Evolutionary conservation across 2,113 vertebrate genomes (phyloP).

Genomic region (Parus major): DNA sequence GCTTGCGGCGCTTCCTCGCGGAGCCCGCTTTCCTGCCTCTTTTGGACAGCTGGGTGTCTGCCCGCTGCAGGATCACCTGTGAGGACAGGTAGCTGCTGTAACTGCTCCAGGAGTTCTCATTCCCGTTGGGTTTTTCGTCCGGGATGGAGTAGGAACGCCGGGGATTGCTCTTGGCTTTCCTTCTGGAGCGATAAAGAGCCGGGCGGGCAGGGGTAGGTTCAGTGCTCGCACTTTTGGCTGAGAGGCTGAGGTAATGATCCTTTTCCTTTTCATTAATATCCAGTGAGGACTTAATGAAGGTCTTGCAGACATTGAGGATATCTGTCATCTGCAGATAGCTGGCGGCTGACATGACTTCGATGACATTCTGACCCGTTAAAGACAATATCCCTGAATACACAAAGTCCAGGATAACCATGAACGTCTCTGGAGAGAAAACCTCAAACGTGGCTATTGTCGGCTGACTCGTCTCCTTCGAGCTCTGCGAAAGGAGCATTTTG

Average conservation of each 20-base stretch:
- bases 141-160: slow-evolving; percentile 29
- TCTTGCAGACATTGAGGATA: slow-evolving; percentile 93
- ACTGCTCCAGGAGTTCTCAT: slow-evolving; percentile 64
- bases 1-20: slow-evolving; percentile 52
- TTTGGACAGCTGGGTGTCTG: slow-evolving; percentile 26
- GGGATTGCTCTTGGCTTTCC: slow-evolving; percentile 72
- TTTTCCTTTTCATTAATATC: slow-evolving; percentile 88
- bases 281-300: slow-evolving; percentile 94
- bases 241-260: slow-evolving; percentile 85
- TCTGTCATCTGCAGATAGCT: slow-evolving; percentile 99
- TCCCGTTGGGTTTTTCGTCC: slow-evolving; percentile 49
- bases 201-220: slow-evolving; percentile 54
- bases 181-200: slow-evolving; percentile 61
- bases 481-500: slow-evolving; percentile 89
- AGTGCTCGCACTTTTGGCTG: slow-evolving; percentile 73
- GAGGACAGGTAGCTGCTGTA: slow-evolving; percentile 63
- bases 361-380: slow-evolving; percentile 90
- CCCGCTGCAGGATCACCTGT: slow-evolving; percentile 26
- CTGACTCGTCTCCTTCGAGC: slow-evolving; percentile 77
- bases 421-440: slow-evolving; percentile 92
- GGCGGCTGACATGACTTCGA: slow-evolving; percentile 97
- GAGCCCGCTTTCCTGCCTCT: slow-evolving; percentile 63
- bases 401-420: slow-evolving; percentile 93
- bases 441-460: slow-evolving; percentile 88
- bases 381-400: slow-evolving; percentile 92